phyloP scores from a whole-genome alignment of 2,888 invertebrate genomes.

The Baronia brevicornis region DNA sequence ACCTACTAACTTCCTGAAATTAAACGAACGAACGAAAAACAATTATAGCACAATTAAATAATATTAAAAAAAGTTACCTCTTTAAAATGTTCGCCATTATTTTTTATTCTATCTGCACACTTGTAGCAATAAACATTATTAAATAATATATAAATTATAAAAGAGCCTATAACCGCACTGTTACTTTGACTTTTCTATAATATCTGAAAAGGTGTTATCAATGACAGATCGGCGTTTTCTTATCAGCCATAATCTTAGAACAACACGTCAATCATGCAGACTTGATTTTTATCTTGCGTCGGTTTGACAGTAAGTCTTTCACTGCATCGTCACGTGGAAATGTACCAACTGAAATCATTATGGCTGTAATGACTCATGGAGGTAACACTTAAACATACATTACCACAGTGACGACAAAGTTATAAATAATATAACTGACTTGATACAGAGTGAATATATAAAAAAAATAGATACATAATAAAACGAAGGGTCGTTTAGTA shows the following conservation, averaged over 20 bases:
- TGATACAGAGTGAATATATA: too few species aligned
- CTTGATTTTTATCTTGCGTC: conserved; percentile 27
- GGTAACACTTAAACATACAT: too few species aligned
- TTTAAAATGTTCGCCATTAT: conserved; percentile 47
- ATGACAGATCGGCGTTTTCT: conserved; percentile 56
- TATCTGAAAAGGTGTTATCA: conserved; percentile 42
- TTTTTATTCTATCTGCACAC: conserved; percentile 8
- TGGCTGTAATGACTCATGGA: too few species aligned
- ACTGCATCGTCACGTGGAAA: conserved; percentile 34
- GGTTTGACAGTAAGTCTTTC: conserved; percentile 27
- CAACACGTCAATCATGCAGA: conserved; percentile 59
- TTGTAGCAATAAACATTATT: conserved; percentile 3
- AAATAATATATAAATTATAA: conserved; percentile 1
- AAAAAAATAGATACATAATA: too few species aligned
- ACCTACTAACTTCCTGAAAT: background rate
- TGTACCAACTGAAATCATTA: conserved; percentile 15
- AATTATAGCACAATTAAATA: background rate
- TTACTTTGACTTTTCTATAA: conserved; percentile 16
- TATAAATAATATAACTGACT: too few species aligned
- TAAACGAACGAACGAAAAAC: background rate
- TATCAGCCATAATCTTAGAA: conserved; percentile 44
- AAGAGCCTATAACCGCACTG: conserved; percentile 2
- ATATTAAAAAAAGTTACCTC: conserved; percentile 34
- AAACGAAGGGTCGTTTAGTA: too few species aligned
- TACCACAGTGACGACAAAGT: too few species aligned